A percentile compares a stretch with the other conserved stretches of the same genome.
Evolutionary conservation across 2,797 vertebrate species (phyloP).

Genomic region (Moxostoma hubbsi): DNA sequence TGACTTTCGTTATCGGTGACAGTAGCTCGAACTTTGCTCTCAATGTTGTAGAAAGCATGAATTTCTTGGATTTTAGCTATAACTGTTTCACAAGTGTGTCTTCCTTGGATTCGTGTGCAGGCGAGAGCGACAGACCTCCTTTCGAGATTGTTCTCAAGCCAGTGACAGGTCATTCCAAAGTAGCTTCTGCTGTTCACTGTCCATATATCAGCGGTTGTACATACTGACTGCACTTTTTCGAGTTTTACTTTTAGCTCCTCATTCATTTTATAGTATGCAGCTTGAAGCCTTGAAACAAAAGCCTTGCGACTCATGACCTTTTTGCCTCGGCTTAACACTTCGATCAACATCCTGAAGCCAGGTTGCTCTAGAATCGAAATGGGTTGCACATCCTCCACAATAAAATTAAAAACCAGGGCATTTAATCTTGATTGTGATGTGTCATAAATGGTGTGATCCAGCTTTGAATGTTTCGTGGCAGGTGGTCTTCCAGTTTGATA

Average conservation of each 20-base stretch:
- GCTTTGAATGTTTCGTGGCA: background rate
- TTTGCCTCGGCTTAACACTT: slow-evolving; percentile 11
- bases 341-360: no score
- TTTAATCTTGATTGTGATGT: slow-evolving; percentile 39
- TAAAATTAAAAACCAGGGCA: slow-evolving; percentile 38
- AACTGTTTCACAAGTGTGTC: slow-evolving; percentile 68
- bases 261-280: slow-evolving; percentile 70
- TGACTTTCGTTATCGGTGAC: slow-evolving; percentile 76
- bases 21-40: slow-evolving; percentile 75
- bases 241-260: slow-evolving; percentile 72
- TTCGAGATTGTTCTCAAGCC: no score
- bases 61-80: slow-evolving; percentile 73
- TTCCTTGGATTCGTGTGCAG: slow-evolving; percentile 69
- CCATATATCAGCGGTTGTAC: slow-evolving; percentile 79
- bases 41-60: slow-evolving; percentile 72
- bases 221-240: slow-evolving; percentile 68
- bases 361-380: no score
- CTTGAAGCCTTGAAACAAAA: slow-evolving; percentile 20
- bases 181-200: slow-evolving; percentile 72
- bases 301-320: slow-evolving; percentile 69
- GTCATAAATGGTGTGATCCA: slow-evolving; percentile 12
- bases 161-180: slow-evolving; percentile 28
- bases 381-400: no score
- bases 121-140: slow-evolving; percentile 64
- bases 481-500: slow-evolving; percentile 2